A percentile compares a stretch with the other conserved stretches of the same genome.
Evolutionary conservation across 1,140 invertebrate species (phyloP).

Genomic region (Brachionus sp.): DNA sequence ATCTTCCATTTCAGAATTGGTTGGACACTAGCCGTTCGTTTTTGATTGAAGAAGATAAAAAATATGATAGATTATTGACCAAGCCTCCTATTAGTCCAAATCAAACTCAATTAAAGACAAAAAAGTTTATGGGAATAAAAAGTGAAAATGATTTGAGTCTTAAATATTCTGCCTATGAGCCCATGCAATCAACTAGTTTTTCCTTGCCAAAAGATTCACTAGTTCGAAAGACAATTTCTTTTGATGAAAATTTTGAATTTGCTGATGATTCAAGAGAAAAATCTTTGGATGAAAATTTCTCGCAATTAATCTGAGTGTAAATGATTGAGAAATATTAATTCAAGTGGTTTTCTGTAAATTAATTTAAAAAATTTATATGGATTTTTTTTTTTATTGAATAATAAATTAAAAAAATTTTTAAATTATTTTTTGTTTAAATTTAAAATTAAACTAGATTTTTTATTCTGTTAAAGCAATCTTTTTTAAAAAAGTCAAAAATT

Average conservation of each 20-base stretch:
- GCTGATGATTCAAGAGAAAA: background rate
- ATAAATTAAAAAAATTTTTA: background rate
- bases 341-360: background rate
- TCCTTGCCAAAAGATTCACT: background rate
- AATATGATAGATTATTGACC: background rate
- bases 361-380: background rate
- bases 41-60: background rate
- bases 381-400: background rate
- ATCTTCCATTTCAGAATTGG: conserved; percentile 11
- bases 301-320: background rate
- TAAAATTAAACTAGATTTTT: no score
- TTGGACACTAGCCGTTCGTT: conserved; percentile 4
- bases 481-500: background rate
- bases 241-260: background rate
- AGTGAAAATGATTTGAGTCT: background rate
- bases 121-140: background rate
- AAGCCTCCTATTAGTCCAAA: background rate
- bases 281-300: background rate
- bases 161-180: background rate
- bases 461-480: no score
- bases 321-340: background rate
- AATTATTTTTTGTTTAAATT: background rate
- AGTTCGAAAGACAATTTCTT: background rate
- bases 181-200: background rate
- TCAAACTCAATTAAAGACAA: background rate